Evolutionary conservation across 2,797 vertebrate species (phyloP).

Genomic region (Lacerta viridis): DNA sequence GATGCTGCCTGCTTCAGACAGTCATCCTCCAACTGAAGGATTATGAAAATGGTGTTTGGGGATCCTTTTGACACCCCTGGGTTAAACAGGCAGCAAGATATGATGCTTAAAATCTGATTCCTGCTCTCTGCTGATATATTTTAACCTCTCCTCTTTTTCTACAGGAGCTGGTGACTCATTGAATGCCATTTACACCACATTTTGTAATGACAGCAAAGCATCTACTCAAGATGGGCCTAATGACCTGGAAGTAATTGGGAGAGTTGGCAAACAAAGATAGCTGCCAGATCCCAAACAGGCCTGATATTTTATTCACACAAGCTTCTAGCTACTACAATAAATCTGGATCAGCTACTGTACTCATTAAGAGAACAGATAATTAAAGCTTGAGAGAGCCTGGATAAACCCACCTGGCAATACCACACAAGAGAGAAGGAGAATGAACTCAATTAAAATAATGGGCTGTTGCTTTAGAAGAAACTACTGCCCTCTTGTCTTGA

Average conservation of each 20-base stretch:
- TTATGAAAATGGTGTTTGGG: not conserved
- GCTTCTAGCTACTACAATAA: conserved; percentile 67
- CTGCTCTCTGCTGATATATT: conserved; percentile 50
- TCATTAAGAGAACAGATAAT: conserved; percentile 70
- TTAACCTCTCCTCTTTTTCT: conserved; percentile 55
- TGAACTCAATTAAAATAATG: conserved; percentile 57
- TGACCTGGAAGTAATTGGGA: conserved; percentile 80
- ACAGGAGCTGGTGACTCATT: conserved; percentile 55
- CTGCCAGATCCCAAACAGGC: conserved; percentile 68
- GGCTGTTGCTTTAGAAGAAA: conserved; percentile 35
- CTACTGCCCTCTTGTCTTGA: conserved; percentile 25
- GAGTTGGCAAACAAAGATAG: conserved; percentile 77
- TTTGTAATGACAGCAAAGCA: conserved; percentile 76
- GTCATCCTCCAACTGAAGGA: not conserved
- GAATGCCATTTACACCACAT: conserved; percentile 68
- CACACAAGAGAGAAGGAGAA: conserved; percentile 49
- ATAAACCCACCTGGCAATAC: conserved; percentile 60
- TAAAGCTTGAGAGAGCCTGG: conserved; percentile 67
- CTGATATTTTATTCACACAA: conserved; percentile 73
- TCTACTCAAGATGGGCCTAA: conserved; percentile 73
- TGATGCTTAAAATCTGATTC: conserved; percentile 16
- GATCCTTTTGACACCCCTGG: not conserved
- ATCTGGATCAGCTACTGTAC: conserved; percentile 73
- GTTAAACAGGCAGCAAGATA: not conserved
- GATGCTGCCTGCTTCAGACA: not conserved